phyloP scores from a whole-genome alignment of 2,113 vertebrate species.

The Pandion haliaetus region DNA sequence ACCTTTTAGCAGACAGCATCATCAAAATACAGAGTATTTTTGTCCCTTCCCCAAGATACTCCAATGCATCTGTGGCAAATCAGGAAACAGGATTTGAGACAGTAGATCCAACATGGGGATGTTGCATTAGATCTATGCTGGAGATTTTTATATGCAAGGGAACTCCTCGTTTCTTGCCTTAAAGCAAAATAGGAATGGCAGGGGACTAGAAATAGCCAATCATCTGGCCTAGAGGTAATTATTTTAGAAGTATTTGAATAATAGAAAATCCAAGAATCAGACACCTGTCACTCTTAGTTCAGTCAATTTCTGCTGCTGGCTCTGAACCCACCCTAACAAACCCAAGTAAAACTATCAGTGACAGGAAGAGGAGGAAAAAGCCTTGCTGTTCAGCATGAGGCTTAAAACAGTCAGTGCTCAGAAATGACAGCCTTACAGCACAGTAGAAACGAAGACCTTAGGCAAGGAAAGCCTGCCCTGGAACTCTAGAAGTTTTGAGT shows the following conservation, averaged over 20 bases:
- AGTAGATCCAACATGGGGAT: neutral
- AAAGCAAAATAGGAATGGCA: neutral
- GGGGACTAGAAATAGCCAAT: neutral
- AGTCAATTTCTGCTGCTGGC: neutral
- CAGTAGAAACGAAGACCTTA: neutral
- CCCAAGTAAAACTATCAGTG: neutral
- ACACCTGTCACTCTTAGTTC: neutral
- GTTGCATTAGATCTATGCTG: neutral
- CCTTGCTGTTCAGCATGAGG: neutral
- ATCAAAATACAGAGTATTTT: neutral
- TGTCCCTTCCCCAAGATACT: neutral
- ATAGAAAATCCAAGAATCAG: neutral
- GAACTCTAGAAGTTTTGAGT: neutral
- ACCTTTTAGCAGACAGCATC: neutral
- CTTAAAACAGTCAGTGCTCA: neutral
- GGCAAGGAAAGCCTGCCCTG: neutral
- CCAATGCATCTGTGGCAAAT: neutral
- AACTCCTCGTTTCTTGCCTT: neutral
- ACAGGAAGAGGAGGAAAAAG: neutral
- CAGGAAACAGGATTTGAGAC: neutral
- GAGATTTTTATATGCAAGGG: neutral
- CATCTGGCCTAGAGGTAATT: neutral
- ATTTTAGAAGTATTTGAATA: neutral
- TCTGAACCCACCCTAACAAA: neutral
- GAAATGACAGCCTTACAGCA: neutral